Evolutionary conservation across 1,140 invertebrate species (phyloP).

Genomic region (Ruditapes philippinarum): DNA sequence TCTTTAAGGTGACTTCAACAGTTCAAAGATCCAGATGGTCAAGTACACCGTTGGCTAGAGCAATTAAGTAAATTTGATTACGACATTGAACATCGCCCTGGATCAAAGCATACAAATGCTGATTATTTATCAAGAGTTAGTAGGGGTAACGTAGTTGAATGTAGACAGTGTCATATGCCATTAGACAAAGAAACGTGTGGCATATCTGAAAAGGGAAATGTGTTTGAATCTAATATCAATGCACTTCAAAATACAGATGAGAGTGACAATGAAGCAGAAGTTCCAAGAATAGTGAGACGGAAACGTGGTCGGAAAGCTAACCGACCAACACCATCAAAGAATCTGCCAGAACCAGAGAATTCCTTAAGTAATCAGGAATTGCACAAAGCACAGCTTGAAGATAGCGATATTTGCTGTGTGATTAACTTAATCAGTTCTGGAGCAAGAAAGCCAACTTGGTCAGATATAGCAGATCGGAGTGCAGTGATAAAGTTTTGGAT

Average conservation of each 20-base stretch:
- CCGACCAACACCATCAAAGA: background rate
- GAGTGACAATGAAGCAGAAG: background rate
- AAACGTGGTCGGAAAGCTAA: constrained; percentile 17
- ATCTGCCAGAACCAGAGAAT: background rate
- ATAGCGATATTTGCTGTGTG: constrained; percentile 40
- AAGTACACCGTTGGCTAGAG: constrained; percentile 43
- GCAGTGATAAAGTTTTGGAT: constrained; percentile 34
- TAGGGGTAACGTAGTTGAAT: background rate
- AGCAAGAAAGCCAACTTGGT: background rate
- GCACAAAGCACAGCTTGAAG: background rate
- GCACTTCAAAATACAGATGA: too few relatives aligned
- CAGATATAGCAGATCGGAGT: constrained; percentile 2
- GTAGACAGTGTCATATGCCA: constrained; percentile 30
- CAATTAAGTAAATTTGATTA: constrained; percentile 44
- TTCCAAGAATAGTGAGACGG: background rate
- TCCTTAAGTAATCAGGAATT: background rate
- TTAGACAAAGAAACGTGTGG: background rate
- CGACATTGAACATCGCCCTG: constrained; percentile 37
- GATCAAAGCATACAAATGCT: constrained; percentile 10
- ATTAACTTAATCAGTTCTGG: background rate
- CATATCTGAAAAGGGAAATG: too few relatives aligned
- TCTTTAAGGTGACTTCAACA: constrained; percentile 39
- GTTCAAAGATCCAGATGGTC: constrained; percentile 14
- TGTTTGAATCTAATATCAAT: too few relatives aligned
- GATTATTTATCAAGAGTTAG: constrained; percentile 10